phyloP scores from a whole-genome alignment of 2,113 vertebrate genomes.

The Tapirus terrestris region DNA sequence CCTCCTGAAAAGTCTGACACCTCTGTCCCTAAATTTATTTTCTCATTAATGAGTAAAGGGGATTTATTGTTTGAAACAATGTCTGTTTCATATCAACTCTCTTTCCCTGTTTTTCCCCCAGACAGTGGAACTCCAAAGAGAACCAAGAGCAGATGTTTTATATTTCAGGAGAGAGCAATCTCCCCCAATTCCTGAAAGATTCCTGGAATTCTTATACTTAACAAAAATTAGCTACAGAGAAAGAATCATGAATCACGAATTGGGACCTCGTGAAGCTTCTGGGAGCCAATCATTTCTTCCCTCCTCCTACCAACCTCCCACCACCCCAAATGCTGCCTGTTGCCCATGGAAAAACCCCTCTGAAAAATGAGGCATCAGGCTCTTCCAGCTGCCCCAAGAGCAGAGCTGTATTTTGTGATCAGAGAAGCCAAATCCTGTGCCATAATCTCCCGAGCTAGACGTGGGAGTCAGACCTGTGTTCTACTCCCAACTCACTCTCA shows the following conservation, averaged over 20 bases:
- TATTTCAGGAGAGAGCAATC: conserved; percentile 85
- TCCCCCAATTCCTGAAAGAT: conserved; percentile 86
- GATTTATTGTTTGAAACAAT: conserved; percentile 85
- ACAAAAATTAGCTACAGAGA: conserved; percentile 81
- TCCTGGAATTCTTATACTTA: conserved; percentile 87
- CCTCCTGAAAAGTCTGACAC: conserved; percentile 79
- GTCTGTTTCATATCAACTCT: conserved; percentile 88
- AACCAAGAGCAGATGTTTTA: conserved; percentile 86
- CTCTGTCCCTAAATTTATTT: conserved; percentile 83
- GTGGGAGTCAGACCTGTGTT: background rate
- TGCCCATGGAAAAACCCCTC: background rate
- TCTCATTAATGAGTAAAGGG: conserved; percentile 85
- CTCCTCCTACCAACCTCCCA: background rate
- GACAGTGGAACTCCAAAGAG: conserved; percentile 72
- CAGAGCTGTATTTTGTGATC: too few relatives aligned
- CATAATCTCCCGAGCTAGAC: background rate
- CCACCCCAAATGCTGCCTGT: background rate
- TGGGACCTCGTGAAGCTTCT: background rate
- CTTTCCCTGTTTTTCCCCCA: conserved; percentile 73
- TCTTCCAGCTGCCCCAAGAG: background rate
- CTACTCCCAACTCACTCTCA: background rate
- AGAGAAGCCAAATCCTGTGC: background rate
- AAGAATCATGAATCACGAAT: conserved; percentile 47
- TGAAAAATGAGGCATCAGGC: background rate
- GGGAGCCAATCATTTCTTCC: background rate